These are phyloP conservation scores for Synanthedon andrenaeformis DNA, from an alignment of 2,888 invertebrate genomes.

Conservation along the genomic window DNA sequence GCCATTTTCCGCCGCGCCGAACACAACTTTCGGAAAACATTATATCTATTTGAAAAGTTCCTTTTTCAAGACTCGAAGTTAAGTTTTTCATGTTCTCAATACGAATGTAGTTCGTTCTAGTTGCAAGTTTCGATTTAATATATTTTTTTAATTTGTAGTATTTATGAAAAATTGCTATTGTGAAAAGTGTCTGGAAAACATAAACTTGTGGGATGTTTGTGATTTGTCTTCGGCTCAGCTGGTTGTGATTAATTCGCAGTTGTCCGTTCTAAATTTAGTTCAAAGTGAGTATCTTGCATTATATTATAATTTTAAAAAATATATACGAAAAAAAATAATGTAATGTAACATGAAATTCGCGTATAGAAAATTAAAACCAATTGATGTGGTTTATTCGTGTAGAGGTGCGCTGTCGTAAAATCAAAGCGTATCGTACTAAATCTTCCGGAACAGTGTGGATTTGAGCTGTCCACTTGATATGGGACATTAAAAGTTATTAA, in stretches of 20 bases:
- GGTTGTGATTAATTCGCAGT: slow-evolving; percentile 36
- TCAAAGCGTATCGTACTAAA: slow-evolving; percentile 61
- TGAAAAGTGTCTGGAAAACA: slow-evolving; percentile 29
- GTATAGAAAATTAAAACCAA: slow-evolving; percentile 30
- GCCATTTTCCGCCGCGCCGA: slow-evolving; percentile 59
- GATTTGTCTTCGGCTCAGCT: slow-evolving; percentile 33
- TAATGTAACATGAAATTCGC: slow-evolving; percentile 3
- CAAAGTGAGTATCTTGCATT: slow-evolving; percentile 44
- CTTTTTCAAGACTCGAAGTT: slow-evolving; percentile 1
- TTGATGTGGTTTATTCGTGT: slow-evolving; percentile 28
- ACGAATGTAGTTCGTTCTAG: not conserved
- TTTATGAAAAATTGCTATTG: slow-evolving; percentile 11
- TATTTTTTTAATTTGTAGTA: slow-evolving; percentile 2
- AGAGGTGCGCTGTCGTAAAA: slow-evolving; percentile 38
- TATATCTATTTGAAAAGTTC: slow-evolving; percentile 22
- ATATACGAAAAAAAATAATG: not conserved
- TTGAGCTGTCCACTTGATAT: slow-evolving; percentile 56
- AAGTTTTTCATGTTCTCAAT: not conserved
- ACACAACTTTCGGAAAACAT: slow-evolving; percentile 46
- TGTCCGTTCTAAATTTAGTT: slow-evolving; percentile 25
- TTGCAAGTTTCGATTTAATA: not conserved
- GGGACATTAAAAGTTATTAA: slow-evolving; percentile 53
- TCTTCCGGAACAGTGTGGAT: slow-evolving; percentile 48
- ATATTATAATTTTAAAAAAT: slow-evolving; percentile 1
- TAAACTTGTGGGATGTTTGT: slow-evolving; percentile 61